Percentiles rank a stretch among this genome's conserved stretches.
Evolutionary conservation across 2,797 vertebrate species (phyloP).

Genomic region (Melanotaenia nigrans): DNA sequence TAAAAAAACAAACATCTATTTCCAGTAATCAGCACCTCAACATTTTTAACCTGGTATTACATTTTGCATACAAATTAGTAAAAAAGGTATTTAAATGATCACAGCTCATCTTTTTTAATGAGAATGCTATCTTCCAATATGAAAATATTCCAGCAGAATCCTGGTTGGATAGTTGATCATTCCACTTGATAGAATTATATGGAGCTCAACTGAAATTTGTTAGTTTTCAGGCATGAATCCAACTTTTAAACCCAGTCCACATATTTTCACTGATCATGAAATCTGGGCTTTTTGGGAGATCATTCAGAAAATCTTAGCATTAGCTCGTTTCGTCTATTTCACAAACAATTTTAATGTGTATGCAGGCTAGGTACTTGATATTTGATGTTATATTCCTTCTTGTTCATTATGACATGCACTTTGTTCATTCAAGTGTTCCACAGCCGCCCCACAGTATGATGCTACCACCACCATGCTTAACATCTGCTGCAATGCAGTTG

Average conservation of each 20-base stretch:
- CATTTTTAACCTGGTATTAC: not conserved
- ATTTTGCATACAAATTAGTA: not conserved
- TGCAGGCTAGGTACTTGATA: not conserved
- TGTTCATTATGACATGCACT: not conserved
- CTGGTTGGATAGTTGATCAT: not conserved
- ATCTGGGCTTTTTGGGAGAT: not conserved
- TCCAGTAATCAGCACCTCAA: not conserved
- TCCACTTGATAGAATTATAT: not conserved
- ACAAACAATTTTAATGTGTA: not conserved
- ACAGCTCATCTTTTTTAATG: not conserved
- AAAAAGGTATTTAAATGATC: not conserved
- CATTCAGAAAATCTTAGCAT: not conserved
- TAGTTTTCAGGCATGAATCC: not conserved
- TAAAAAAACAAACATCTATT: no score
- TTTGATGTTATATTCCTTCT: not conserved
- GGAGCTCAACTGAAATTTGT: not conserved
- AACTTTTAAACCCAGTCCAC: not conserved
- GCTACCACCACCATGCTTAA: no score
- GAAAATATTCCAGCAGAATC: not conserved
- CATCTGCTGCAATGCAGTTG: no score
- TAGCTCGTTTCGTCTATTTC: not conserved
- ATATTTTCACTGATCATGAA: not conserved
- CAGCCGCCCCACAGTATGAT: not conserved
- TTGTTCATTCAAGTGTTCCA: not conserved
- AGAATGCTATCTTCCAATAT: not conserved